These are phyloP conservation scores for Amphimallon solstitiale DNA, from an alignment of 2,888 invertebrate species.

Conservation along the genomic window DNA sequence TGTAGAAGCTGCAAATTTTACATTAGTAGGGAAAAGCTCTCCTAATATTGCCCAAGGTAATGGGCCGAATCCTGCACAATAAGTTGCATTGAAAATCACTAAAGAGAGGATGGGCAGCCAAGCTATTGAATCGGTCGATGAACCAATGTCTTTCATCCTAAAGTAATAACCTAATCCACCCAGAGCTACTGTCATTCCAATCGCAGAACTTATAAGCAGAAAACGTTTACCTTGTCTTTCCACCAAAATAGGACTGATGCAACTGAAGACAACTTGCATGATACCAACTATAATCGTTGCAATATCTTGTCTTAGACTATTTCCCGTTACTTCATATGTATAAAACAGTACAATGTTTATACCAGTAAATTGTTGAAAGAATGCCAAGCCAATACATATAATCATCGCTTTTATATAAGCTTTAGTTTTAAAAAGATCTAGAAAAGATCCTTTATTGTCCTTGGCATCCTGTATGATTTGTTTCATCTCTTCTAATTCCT, in stretches of 20 bases:
- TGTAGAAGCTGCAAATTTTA: conserved; percentile 78
- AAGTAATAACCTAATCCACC: conserved; percentile 66
- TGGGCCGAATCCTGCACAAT: conserved; percentile 80
- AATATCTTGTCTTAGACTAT: conserved; percentile 65
- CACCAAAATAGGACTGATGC: conserved; percentile 77
- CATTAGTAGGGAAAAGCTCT: conserved; percentile 80
- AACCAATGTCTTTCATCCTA: conserved; percentile 68
- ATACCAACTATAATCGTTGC: conserved; percentile 82
- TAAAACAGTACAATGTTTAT: conserved; percentile 83
- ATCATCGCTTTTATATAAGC: conserved; percentile 60
- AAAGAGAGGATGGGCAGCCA: conserved; percentile 79
- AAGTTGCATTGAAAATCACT: conserved; percentile 76
- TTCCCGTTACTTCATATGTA: conserved; percentile 70
- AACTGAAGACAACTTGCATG: conserved; percentile 78
- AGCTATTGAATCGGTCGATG: conserved; percentile 62
- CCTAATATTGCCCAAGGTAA: conserved; percentile 83
- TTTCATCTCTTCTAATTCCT: conserved; percentile 66
- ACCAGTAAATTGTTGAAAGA: conserved; percentile 64
- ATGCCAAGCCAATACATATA: conserved; percentile 55
- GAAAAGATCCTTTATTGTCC: conserved; percentile 56
- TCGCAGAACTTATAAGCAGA: conserved; percentile 76
- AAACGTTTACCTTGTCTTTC: conserved; percentile 81
- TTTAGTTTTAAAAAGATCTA: conserved; percentile 51
- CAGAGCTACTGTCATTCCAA: conserved; percentile 67
- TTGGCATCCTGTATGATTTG: conserved; percentile 53